Base-by-base conservation (phyloP, 2,888 invertebrate genomes). In the Drosophila stalkeri region DNA sequence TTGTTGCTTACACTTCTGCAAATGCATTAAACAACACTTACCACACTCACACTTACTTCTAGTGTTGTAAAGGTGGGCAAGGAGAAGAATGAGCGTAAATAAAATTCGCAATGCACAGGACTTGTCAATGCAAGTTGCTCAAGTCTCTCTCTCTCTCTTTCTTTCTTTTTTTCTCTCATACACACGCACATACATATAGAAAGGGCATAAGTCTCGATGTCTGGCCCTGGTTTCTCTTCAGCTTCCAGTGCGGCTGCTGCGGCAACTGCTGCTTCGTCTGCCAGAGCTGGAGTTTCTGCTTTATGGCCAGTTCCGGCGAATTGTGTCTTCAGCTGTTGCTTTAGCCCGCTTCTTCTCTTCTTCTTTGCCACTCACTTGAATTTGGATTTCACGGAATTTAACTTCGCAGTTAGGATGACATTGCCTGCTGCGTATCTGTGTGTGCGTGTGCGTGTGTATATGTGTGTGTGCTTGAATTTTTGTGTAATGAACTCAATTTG, bases 301-400 rank as follows among this genome's bases (percentile, higher is more conserved):
- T 88, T 90, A 81, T 86, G 75, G 75, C 83, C 86, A 88, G 73
- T 86, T 86, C 86, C 81, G 86, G 86, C 71, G 86, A 86, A 86
- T 75, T 86, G 83, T 85, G 81, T 90, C 90, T 86, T 86, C 82
- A 87, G 90, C 85, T 81, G 87, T 78, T 49, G 65, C 70, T 64
- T 64, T 54, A 64, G 65, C 64, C 64, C 66, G 64, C 57, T 62
- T 59, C 59, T 33, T 54, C 69, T 63, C 59, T 33, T 54, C 69
- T 63, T 71, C 68, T 72, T 70, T 71, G 76, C 73, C 80, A 83
- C 87, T 88, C 80, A 86, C 80, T 89, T 84, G 80, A 85, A 87
- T 88, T 88, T 72, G 82, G 87, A 89, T 88, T 88, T 88, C 87
- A 90, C 77, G 79, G 90, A 90, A 88, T 90, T 90, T 66, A 81